A percentile compares a stretch with the other conserved stretches of the same genome.
phyloP scores from a whole-genome alignment of 2,888 invertebrate species.

The Andrena flavipes region DNA sequence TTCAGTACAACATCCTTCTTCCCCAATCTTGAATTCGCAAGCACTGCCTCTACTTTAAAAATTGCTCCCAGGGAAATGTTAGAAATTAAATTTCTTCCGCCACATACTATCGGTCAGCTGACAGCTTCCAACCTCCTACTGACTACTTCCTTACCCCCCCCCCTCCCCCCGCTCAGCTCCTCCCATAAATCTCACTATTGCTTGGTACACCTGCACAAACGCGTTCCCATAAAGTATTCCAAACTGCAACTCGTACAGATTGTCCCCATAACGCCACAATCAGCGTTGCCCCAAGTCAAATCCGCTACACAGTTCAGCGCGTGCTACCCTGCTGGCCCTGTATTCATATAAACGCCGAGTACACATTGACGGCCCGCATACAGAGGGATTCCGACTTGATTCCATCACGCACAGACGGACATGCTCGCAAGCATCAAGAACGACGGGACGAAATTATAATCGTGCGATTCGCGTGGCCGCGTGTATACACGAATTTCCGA shows the following conservation, averaged over 20 bases:
- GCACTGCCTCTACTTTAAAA: no score
- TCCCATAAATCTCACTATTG: no score
- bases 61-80: no score
- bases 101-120: no score
- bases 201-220: no score
- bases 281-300: constrained; percentile 3
- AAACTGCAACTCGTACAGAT: background rate
- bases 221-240: background rate
- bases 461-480: constrained; percentile 8
- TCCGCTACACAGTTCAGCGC: constrained; percentile 1
- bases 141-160: no score
- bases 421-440: constrained; percentile 18
- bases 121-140: no score
- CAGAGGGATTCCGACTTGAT: constrained; percentile 20
- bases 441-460: constrained; percentile 23
- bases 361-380: background rate
- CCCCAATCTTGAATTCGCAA: no score
- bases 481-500: background rate
- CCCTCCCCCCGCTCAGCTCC: no score
- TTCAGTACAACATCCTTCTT: no score
- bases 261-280: background rate
- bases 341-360: constrained; percentile 4
- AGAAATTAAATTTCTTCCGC: no score
- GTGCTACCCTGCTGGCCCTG: background rate
- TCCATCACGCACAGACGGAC: constrained; percentile 16